These are phyloP conservation scores for Oplegnathus fasciatus DNA, from an alignment of 2,113 vertebrate species.

Conservation along the genomic window DNA sequence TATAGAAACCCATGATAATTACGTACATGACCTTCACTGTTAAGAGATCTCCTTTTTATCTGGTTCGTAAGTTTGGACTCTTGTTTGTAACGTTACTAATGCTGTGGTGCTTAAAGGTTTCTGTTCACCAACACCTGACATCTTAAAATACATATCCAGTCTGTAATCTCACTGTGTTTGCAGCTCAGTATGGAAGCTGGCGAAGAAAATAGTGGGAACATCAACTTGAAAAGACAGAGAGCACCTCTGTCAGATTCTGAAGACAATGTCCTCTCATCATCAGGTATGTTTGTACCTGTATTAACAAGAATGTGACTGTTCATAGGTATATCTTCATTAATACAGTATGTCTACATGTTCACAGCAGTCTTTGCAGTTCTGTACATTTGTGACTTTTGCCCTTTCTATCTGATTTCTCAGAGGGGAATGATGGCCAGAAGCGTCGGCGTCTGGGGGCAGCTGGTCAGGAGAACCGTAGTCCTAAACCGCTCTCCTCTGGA, in stretches of 20 bases:
- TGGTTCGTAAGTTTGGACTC: not conserved
- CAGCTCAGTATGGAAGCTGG: slow-evolving; percentile 61
- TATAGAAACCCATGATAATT: not conserved
- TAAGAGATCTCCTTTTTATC: not conserved
- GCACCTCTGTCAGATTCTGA: slow-evolving; percentile 79
- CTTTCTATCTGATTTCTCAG: slow-evolving; percentile 34
- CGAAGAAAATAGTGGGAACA: slow-evolving; percentile 32
- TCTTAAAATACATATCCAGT: not conserved
- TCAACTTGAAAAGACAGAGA: slow-evolving; percentile 76
- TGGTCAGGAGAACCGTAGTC: slow-evolving; percentile 76
- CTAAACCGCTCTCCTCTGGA: slow-evolving; percentile 32
- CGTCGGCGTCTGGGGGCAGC: slow-evolving; percentile 72
- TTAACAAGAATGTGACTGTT: not conserved
- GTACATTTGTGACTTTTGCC: not conserved
- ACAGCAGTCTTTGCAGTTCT: not conserved
- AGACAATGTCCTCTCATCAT: slow-evolving; percentile 60
- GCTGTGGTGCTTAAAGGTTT: not conserved
- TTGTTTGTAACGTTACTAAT: not conserved
- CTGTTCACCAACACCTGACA: not conserved
- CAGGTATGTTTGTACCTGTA: slow-evolving; percentile 65
- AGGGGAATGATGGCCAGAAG: slow-evolving; percentile 72
- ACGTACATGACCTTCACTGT: not conserved
- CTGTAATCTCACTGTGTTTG: slow-evolving; percentile 3
- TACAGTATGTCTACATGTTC: not conserved
- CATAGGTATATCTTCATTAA: not conserved